Base-by-base conservation (phyloP, 23 tunicate species). In the Trididemnum clinides region DNA sequence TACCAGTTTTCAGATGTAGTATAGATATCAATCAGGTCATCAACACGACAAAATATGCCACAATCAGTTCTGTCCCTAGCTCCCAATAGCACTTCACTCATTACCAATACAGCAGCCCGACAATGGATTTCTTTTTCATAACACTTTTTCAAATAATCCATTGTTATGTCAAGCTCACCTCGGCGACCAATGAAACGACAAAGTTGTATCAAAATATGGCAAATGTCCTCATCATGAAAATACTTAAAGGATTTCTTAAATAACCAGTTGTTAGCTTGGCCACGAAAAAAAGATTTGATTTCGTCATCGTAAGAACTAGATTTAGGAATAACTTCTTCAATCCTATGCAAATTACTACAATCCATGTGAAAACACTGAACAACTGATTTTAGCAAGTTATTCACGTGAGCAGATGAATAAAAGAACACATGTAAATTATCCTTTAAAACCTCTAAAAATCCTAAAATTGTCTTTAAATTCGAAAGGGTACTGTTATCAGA, bases 301-400 rank as follows among this genome's bases (percentile, higher is more conserved):
- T 33, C 81, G 7, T 44, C 15, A 15, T 64, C 71, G 28, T 36
- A 35, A 10, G 39, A 39, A 33, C 7, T 58, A 20, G 88, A 23
- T 5, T 49, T 23, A 22, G 71, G 32, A 33, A 30, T 33, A 59
- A 76, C 64, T 36, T 89, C 81, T 1, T 87, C 91, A 26, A 87
- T 51, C 20, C 54, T 50, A 10, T 82, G 85, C 25, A 88, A 28
- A 25, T 64, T 36, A 33, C 81, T 59, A 1, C 33, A 28, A 37
- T 92, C 97, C 64, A 92, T 44, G 87, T 87, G 82, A 66, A 87
- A 84, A 51, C 97, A 87, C 28, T 51, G 59, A 20, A 87, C 12
- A 12, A 92, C 31, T 4, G 89, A 88, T 50, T 82, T 77, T 21
- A 75, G 1, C 0, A 92, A 51, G 23, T 92, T 83, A 2, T 66